Conservation (phyloP, 2,113 vertebrate species). For the Sciurus niger region DNA sequence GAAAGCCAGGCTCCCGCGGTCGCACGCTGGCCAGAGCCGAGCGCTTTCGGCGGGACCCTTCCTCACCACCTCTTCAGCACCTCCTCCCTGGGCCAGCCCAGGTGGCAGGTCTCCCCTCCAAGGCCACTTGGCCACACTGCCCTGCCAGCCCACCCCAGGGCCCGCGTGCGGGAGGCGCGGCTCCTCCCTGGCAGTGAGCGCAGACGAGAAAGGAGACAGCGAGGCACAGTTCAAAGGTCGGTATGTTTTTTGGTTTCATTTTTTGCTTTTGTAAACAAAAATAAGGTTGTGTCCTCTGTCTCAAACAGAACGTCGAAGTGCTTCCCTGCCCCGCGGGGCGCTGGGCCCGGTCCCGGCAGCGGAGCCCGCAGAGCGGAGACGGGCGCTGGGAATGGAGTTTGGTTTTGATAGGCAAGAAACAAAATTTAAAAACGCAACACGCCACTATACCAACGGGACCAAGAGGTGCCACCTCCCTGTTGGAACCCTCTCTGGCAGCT, state of each 20-base stretch:
- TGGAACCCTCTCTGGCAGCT: neutral
- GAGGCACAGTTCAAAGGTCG: slow-evolving; percentile 27
- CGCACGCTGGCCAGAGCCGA: too few species aligned
- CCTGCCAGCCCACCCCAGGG: too few species aligned
- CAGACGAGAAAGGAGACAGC: neutral
- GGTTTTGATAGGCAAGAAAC: slow-evolving; percentile 60
- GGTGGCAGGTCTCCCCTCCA: fast-evolving
- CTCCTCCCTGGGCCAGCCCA: too few species aligned
- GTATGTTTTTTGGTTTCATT: slow-evolving; percentile 62
- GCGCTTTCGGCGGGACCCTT: too few species aligned
- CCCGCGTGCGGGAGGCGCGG: too few species aligned
- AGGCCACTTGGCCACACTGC: neutral
- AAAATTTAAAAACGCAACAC: slow-evolving; percentile 26
- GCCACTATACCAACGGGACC: neutral
- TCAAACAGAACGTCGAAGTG: slow-evolving; percentile 76
- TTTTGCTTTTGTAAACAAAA: slow-evolving; percentile 90
- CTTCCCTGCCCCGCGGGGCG: neutral
- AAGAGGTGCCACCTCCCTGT: neutral
- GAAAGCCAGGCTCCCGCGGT: too few species aligned
- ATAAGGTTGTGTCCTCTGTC: slow-evolving; percentile 84
- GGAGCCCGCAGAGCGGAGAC: neutral
- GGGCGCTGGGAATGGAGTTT: slow-evolving; percentile 33
- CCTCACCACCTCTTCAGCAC: neutral
- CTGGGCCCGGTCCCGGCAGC: neutral
- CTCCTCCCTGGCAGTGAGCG: fast-evolving